A percentile compares a stretch with the other conserved stretches of the same genome.
Evolutionary conservation across 2,797 vertebrate species (phyloP).

Genomic region (Nasua narica): DNA sequence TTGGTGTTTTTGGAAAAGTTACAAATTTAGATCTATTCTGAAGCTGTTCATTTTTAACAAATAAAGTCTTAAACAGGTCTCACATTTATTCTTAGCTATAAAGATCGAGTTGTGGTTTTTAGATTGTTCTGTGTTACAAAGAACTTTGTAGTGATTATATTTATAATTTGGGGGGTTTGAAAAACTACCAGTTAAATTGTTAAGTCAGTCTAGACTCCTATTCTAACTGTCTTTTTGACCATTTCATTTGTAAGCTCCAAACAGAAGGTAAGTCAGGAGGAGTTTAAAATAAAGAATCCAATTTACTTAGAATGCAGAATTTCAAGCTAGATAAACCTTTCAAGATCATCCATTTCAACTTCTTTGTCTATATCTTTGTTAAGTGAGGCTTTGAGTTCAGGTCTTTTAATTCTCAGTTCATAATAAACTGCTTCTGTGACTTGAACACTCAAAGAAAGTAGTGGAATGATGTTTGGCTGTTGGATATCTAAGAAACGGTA

Average conservation of each 20-base stretch:
- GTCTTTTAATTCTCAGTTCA: slow-evolving; percentile 3
- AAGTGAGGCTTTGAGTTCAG: slow-evolving; percentile 22
- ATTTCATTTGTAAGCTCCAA: slow-evolving; percentile 33
- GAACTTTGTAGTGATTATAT: slow-evolving; percentile 27
- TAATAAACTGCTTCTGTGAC: slow-evolving; percentile 34
- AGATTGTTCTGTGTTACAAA: not conserved
- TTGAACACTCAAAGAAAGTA: slow-evolving; percentile 22
- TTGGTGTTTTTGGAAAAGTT: slow-evolving; percentile 86
- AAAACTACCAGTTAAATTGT: slow-evolving; percentile 14
- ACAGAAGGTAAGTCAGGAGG: not conserved
- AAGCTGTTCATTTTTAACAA: slow-evolving; percentile 83
- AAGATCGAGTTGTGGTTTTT: slow-evolving; percentile 64
- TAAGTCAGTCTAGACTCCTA: not conserved
- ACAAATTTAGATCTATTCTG: slow-evolving; percentile 86
- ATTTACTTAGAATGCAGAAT: not conserved
- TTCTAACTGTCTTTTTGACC: not conserved
- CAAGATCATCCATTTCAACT: not conserved
- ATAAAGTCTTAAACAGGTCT: slow-evolving; percentile 86
- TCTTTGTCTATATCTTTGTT: not conserved
- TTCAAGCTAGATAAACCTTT: not conserved
- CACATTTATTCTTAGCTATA: slow-evolving; percentile 71
- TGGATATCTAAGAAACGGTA: slow-evolving; percentile 26
- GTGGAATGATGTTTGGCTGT: slow-evolving; percentile 18
- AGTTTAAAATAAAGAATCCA: slow-evolving; percentile 2
- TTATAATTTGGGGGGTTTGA: slow-evolving; percentile 34